A percentile compares a stretch with the other conserved stretches of the same genome.
Evolutionary conservation across 1,140 invertebrate genomes (phyloP).

Genomic region (Pristionchus pacificus): DNA sequence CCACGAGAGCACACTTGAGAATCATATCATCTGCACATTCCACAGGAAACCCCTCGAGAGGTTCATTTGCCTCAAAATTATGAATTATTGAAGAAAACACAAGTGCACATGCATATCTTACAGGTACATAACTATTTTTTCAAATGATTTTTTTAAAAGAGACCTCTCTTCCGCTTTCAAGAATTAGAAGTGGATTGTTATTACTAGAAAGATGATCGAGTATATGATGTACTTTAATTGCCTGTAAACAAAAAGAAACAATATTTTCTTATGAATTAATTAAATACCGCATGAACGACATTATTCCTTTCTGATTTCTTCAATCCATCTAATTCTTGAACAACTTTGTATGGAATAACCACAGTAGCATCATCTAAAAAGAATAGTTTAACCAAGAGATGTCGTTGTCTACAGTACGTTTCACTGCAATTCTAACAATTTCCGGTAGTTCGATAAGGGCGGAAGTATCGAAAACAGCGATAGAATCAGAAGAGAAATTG

Average conservation of each 20-base stretch:
- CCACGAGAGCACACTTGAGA: conserved; percentile 4
- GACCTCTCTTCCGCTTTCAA: conserved; percentile 6
- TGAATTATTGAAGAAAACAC: not conserved
- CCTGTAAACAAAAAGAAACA: not conserved
- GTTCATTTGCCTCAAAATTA: not conserved
- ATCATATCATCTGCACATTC: conserved; percentile 5
- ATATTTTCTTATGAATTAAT: not conserved
- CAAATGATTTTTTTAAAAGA: no score
- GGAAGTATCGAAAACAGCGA: conserved; percentile 17
- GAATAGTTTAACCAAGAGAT: not conserved
- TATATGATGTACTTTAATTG: not conserved
- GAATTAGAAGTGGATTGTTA: not conserved
- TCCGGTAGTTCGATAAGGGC: conserved; percentile 5
- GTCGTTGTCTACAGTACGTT: not conserved
- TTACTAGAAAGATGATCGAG: not conserved
- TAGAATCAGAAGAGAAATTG: not conserved
- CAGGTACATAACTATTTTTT: no score
- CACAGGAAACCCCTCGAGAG: not conserved
- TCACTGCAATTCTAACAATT: not conserved
- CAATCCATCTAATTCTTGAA: conserved; percentile 8
- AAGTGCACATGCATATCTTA: not conserved
- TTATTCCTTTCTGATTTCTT: not conserved
- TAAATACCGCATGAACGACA: no score
- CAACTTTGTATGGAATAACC: conserved; percentile 8
- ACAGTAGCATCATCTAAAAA: conserved; percentile 5